Base-by-base conservation (phyloP, 2,888 invertebrate genomes). In the Schizotus pectinicornis region DNA sequence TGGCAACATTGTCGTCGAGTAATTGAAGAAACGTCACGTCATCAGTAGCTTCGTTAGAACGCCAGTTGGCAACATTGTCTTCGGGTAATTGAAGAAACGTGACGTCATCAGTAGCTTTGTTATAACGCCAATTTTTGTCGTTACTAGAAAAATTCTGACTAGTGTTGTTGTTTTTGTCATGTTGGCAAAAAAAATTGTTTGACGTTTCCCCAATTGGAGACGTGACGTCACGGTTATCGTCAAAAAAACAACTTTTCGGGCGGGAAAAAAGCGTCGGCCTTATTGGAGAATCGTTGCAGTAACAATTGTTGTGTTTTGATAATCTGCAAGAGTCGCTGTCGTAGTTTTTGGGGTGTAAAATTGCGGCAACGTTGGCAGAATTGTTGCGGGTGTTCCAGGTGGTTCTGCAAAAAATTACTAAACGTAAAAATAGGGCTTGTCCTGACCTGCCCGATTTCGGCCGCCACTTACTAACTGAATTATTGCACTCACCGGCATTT, bases 251-350 rank as follows among this genome's bases (percentile, higher is more conserved):
- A 7, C 38, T 14, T 14, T 33, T 45, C 0, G 56, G 56, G 38
- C 39, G 50, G 8, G 45, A 34, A 22, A 38, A 49, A 58, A 62
- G 34, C 61, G 43, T 13, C 30, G 59, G 59, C 12, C 30, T 38
- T 2, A 47, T 32, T 1, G 37, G 31, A 3, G 11, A n/a, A n/a
- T 50, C 46, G 5, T 12, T 30, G 31, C 56, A 56, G 34, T 56
- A 56, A 30, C 56, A 56, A 3, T 6, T 14, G 33, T 41, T 48
- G 34, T 30, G 22, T 8, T n/a, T 30, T n/a, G 8, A 13, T 5
- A 2, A n/a, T 11, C 7, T 2, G n/a, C 22, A 22, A 7, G 35
- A 6, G 14, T 45, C 14, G 22, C 11, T 13, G 12, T 2, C n/a
- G 31, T 12, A 35, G 9, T 13, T 39, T 12, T 51, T 14, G 6